Base-by-base conservation (phyloP, 1,140 invertebrate species). In the Dreissena rostriformis region DNA sequence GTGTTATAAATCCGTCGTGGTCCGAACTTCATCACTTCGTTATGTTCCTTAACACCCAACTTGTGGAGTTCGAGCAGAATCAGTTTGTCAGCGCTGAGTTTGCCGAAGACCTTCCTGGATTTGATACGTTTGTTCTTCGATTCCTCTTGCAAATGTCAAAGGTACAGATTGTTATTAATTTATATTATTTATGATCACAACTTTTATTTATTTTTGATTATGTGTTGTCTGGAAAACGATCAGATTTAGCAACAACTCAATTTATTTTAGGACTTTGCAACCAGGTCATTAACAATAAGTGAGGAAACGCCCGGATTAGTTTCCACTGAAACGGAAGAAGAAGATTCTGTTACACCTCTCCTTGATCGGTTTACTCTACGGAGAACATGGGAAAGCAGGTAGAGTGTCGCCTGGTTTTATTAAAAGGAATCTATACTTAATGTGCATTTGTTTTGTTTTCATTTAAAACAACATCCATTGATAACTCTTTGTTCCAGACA, bases 101-200 rank as follows among this genome's bases (percentile, higher is more conserved):
- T 2, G 52, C 63, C 29, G 82, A 83, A 0, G 86, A 86, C 76
- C 72, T 91, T 12, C 89, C 89, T n/a, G 90, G 88, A 39, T 91
- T 91, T 80, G 26, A 22, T 19, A 61, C 75, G 24, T 91, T 90
- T 84, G 92, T 92, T 17, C 76, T 92, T 1, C 82, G 83, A 15
- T 92, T 92, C 73, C 87, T 91, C 39, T 89, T 92, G n/a, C 87
- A 89, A 66, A 92, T 92, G 92, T 91, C 92, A n/a, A 88, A 86
- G 84, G 91, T 92, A 86, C 39, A 2, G 8, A 39, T n/a, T n/a
- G n/a, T n/a, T n/a, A n/a, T n/a, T 39, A 8, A 39, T 39, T 39
- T 39, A 39, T 39, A 39, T 5, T 2, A 39, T 2, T 39, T 39
- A 8, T 39, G 2, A 39, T 39, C 8, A 39, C n/a, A n/a, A n/a